Base-by-base conservation (phyloP, 2,888 invertebrate species). In the Melipona beecheii region DNA sequence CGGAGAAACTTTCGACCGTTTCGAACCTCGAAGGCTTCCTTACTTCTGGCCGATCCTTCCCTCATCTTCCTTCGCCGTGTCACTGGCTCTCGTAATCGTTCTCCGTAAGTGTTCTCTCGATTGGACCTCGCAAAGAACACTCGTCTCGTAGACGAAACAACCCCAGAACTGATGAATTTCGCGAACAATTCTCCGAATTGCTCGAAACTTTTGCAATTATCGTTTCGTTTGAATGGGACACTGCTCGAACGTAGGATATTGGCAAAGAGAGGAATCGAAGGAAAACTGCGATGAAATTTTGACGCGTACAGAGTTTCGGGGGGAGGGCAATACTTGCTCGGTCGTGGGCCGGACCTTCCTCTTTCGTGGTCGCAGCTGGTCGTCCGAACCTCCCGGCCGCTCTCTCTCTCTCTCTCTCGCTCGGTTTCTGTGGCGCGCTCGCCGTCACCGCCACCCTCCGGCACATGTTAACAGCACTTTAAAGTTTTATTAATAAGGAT, bases 401-500 rank as follows among this genome's bases (percentile, higher is more conserved):
- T 50, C 81, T 72, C 66, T 73, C 56, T 70, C 58, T 54, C 49
- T 50, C 81, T 72, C 66, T 73, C 56, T 70, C 70, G 49, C 64
- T 75, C 70, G 49, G 58, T 70, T 43, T 83, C 75, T 83, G 70
- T 71, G 73, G 68, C 78, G 78, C 78, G 68, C 62, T 81, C 70
- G 68, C 81, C 76, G 69, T 86, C 76, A 75, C 75, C 78, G 76
- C 85, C 74, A 80, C 79, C 79, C 87, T 87, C 83, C 85, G 88
- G 89, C 90, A 91, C 92, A 93, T 93, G 94, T 93, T 92, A 93
- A 93, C 93, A 93, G 92, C 91, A 91, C 91, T 92, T 92, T 91
- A 91, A 93, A 92, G 90, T 90, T 93, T 94, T 94, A 93, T 94
- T 94, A 94, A 94, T 93, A 94, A 93, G 92, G 92, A 94, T 94